phyloP scores from a whole-genome alignment of 2,797 vertebrate genomes.

The Lagodon rhomboides region DNA sequence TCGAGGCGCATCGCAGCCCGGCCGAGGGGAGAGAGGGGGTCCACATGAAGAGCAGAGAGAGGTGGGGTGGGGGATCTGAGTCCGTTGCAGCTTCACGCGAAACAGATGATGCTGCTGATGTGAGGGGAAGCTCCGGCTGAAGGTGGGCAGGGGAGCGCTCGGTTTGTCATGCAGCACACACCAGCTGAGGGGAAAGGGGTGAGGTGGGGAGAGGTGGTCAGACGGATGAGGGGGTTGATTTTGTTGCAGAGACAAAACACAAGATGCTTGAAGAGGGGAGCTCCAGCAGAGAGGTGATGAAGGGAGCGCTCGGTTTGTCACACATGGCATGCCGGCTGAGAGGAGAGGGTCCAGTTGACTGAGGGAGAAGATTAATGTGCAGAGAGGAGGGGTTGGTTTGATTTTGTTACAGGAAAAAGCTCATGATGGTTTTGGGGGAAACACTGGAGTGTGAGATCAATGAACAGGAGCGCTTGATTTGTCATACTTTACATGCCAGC shows the following conservation, averaged over 20 bases:
- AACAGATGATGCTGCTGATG: neutral
- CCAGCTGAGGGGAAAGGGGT: neutral
- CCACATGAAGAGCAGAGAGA: neutral
- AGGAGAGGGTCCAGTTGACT: neutral
- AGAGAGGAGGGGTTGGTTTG: no score
- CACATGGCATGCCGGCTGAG: neutral
- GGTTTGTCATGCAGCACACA: conserved; percentile 9
- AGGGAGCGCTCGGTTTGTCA: conserved; percentile 15
- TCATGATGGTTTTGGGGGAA: no score
- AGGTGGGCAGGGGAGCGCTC: conserved; percentile 5
- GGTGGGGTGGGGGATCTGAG: neutral
- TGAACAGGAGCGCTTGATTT: conserved; percentile 3
- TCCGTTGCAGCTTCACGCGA: neutral
- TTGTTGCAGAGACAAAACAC: conserved; percentile 9
- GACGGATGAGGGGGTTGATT: neutral
- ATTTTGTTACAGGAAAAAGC: no score
- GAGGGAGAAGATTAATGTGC: no score
- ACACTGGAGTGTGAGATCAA: no score
- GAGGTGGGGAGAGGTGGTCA: neutral
- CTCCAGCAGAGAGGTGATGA: conserved; percentile 17
- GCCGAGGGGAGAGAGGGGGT: neutral
- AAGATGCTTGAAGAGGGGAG: conserved; percentile 3
- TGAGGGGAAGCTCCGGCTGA: neutral
- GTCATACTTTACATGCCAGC: neutral
- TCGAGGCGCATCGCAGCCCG: neutral